Evolutionary conservation across 2,797 vertebrate genomes (phyloP), one percentile per base, ranked within the genome.

Genomic region (Momotus momota): DNA sequence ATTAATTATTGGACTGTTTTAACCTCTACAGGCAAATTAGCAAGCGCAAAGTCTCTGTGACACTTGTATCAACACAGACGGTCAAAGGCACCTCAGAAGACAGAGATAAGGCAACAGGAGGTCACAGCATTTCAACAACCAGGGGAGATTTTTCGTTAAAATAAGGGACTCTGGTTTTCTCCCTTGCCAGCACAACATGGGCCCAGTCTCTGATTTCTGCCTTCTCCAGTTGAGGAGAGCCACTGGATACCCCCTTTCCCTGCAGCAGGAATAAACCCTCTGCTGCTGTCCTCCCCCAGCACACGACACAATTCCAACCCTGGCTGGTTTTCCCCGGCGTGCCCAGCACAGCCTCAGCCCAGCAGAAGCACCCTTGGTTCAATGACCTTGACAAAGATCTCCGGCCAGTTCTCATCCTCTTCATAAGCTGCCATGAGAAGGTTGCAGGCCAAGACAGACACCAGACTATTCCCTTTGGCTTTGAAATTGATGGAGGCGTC

Each of bases 321-420:
- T 4, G 3, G 6, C 18, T 4, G 1, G 15, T 60, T 87, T 48
- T 31, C 66, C 31, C 12, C 22, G 14, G 9, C 3, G 9, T 18
- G 9, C 22, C 51, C 66, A 48, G 29, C 40, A 72, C 26, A 18
- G 25, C 41, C 62, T 74, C 57, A 25, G 10, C 4, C 19, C 31
- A 31, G 54, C 22, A 22, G 14, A 38, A 57, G n/a, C 18, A 21
- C 66, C 25, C 97, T 90, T 81, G 98, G 19, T 7, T 88, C 70
- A 81, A 70, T 23, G 51, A 96, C 99, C 98, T 99, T 99, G 40
- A 99, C 99, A 88, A 99, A 99, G 92, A 99, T 99, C 97, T 99
- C 99, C 0, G 99, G 99, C 99, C 99, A 99, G 98, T 99, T 99
- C 95, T 99, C 99, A 0, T 99, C 99, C 84, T 99, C 99, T 93